A percentile compares a stretch with the other conserved stretches of the same genome.
Conservation (phyloP, 2,888 invertebrate species). For the Amblyjoppa fuscipennis region DNA sequence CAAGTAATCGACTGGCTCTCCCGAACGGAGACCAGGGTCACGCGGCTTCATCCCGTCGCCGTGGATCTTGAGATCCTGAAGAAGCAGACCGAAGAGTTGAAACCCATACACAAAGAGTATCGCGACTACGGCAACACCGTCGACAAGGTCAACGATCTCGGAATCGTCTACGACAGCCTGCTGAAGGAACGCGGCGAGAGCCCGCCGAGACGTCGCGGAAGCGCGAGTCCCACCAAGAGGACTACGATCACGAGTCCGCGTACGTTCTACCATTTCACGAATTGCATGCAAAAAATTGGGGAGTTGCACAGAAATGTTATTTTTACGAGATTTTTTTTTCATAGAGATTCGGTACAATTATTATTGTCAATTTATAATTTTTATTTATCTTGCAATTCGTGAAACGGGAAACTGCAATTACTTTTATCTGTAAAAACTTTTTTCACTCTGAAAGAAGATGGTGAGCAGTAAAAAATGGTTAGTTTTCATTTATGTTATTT, state of each 20-base stretch:
- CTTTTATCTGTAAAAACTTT: no score
- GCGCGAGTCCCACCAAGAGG: slow-evolving; percentile 94
- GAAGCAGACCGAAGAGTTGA: slow-evolving; percentile 93
- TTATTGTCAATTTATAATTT: no score
- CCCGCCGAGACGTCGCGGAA: slow-evolving; percentile 90
- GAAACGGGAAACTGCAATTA: no score
- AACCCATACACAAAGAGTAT: slow-evolving; percentile 95
- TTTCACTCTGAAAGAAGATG: neutral
- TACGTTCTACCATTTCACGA: slow-evolving; percentile 80
- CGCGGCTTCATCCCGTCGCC: slow-evolving; percentile 93
- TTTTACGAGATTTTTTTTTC: neutral
- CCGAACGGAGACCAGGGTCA: slow-evolving; percentile 91
- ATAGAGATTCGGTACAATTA: neutral
- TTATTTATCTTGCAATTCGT: no score
- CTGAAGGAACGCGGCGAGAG: slow-evolving; percentile 93
- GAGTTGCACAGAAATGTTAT: no score
- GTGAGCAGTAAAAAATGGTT: neutral
- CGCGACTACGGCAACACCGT: slow-evolving; percentile 94
- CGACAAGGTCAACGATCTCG: slow-evolving; percentile 96
- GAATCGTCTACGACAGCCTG: slow-evolving; percentile 93
- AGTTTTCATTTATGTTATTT: neutral
- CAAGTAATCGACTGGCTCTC: slow-evolving; percentile 95
- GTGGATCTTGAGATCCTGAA: slow-evolving; percentile 94
- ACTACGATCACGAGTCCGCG: slow-evolving; percentile 88
- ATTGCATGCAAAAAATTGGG: no score